Evolutionary conservation across 2,113 vertebrate species (phyloP), one percentile per base, ranked within the genome.

Genomic region (Ictalurus furcatus): DNA sequence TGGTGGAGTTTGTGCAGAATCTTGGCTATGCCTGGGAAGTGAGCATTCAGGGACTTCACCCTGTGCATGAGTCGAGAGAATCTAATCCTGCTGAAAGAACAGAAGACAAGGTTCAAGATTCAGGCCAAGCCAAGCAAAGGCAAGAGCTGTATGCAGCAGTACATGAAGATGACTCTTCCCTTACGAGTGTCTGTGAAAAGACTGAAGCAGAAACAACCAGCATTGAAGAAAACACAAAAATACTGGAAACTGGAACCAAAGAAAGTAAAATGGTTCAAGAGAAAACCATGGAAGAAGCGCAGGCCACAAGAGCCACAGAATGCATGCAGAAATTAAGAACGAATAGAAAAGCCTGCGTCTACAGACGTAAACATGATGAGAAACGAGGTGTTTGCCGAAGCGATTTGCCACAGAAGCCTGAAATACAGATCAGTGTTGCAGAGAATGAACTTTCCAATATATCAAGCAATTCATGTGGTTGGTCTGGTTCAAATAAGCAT

Each of bases 1-100:
- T 87, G 91, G 96, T 97, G 89, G 93, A 96, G 28, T 97, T 98
- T 94, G 90, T 97, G 71, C 12, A 86, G 90, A 94, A 93, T 0
- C 61, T 78, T 90, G 95, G 90, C 30, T 84, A 91, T 65, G 93
- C 88, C 16, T 98, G 97, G 97, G 91, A 96, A 87, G 91, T 98
- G 67, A 94, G 94, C 83, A 12, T 98, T 61, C 91, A 94, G 73
- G 54, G 95, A 88, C 93, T 93, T 90, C 88, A 94, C 1, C 52
- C 25, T 48, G n/a, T 6, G 44, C 44, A 59, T 23, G 69, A 44
- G 19, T 54, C 37, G 14, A 86, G 13, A 44, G 54, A 83, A 19
- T 84, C 25, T 65, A 54, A 73, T 85, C 30, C 23, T 16, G 25
- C 30, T 56, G 37, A 85, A 37, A 52, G 44, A n/a, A 87, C 40